Conservation (phyloP, 2,113 vertebrate species). For the Physeter macrocephalus region DNA sequence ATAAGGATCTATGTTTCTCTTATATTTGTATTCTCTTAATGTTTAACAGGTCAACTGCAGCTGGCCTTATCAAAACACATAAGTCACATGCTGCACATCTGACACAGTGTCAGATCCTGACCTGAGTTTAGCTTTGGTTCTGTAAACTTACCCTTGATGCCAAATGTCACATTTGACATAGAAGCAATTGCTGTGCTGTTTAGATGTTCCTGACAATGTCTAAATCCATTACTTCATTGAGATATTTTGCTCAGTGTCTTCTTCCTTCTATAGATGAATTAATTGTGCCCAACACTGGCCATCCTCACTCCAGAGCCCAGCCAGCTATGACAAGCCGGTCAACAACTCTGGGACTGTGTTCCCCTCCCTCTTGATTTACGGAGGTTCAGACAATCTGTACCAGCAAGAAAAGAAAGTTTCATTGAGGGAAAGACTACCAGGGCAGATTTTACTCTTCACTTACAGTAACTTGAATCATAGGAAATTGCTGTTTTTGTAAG, state of each 20-base stretch:
- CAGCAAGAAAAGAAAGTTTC: not conserved
- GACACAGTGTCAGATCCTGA: not conserved
- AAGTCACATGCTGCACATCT: not conserved
- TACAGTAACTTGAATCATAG: not conserved
- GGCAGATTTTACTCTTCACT: not conserved
- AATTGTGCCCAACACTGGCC: not conserved
- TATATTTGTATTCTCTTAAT: conserved; percentile 13
- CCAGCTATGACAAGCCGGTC: not conserved
- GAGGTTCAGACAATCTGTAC: not conserved
- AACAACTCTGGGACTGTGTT: not conserved
- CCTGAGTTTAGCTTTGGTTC: not conserved
- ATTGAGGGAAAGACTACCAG: not conserved
- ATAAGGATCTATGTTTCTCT: not conserved
- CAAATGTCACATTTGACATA: conserved; percentile 21
- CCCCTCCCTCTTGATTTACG: conserved; percentile 46
- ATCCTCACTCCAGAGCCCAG: not conserved
- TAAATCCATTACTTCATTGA: conserved; percentile 43
- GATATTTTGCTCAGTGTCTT: conserved; percentile 45
- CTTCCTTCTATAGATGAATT: conserved; percentile 26
- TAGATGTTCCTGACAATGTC: conserved; percentile 16
- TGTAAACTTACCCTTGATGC: not conserved
- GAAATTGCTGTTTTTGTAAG: not conserved
- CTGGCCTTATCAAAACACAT: not conserved
- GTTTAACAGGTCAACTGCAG: not conserved
- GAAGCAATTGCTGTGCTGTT: conserved; percentile 16